These are phyloP conservation scores for Conomelus anceps DNA, from an alignment of 2,888 invertebrate species.

Conservation along the genomic window DNA sequence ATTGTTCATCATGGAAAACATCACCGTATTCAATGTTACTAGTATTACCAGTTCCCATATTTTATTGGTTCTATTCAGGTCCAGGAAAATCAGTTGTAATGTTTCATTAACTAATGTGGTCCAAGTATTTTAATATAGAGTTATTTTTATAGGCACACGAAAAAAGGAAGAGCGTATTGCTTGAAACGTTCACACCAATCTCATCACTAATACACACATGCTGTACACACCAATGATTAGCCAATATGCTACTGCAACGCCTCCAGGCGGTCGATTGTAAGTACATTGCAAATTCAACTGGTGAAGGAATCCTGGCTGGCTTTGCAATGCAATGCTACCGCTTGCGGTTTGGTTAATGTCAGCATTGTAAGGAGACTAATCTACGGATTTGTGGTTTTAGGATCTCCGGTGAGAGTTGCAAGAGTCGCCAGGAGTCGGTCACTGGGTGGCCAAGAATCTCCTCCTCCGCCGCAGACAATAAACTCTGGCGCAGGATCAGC, in stretches of 20 bases:
- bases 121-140: neutral
- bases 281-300: neutral
- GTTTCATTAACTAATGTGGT: too few species aligned
- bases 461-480: neutral
- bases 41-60: too few species aligned
- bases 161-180: neutral
- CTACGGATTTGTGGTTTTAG: constrained; percentile 8
- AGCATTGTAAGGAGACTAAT: neutral
- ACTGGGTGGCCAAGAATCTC: constrained; percentile 26
- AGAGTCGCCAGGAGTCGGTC: constrained; percentile 30
- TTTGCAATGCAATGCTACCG: neutral
- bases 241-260: too few species aligned
- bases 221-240: neutral
- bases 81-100: neutral
- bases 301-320: neutral
- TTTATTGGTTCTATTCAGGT: neutral
- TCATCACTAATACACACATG: neutral
- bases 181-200: neutral
- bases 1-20: too few species aligned
- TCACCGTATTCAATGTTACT: too few species aligned
- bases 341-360: neutral
- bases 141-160: neutral
- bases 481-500: neutral
- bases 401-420: constrained; percentile 27
- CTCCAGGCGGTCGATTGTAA: neutral